A percentile compares a stretch with the other conserved stretches of the same genome.
Evolutionary conservation across 1,140 invertebrate genomes (phyloP).

Genomic region (Cotesia typhae): DNA sequence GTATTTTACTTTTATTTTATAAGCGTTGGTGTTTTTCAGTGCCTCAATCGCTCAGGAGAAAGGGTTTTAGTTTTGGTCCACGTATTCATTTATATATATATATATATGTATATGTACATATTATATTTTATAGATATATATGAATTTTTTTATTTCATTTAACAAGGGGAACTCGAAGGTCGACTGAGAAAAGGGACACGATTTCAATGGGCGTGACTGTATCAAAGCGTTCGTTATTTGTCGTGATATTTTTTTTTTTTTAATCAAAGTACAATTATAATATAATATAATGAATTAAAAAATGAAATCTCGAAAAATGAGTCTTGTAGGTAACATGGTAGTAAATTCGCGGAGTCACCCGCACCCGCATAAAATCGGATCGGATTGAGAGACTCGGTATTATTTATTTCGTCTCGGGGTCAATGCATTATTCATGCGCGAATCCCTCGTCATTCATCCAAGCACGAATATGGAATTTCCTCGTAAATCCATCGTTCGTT

Average conservation of each 20-base stretch:
- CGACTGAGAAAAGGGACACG: slow-evolving; percentile 9
- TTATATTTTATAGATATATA: not conserved
- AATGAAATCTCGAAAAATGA: not conserved
- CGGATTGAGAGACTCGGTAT: slow-evolving; percentile 26
- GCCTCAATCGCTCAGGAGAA: slow-evolving; percentile 11
- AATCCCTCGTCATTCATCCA: slow-evolving; percentile 49
- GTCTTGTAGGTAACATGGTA: not conserved
- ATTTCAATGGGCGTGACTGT: slow-evolving; percentile 13
- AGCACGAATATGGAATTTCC: slow-evolving; percentile 52
- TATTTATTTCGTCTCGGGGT: slow-evolving; percentile 40
- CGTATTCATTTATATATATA: not conserved
- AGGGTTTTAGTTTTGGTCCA: slow-evolving; percentile 17
- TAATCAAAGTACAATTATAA: not conserved
- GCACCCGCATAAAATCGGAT: not conserved
- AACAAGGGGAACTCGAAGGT: slow-evolving; percentile 8
- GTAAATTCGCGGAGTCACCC: not conserved
- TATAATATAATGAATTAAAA: too few relatives aligned
- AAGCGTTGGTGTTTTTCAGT: slow-evolving; percentile 16
- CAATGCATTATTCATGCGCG: slow-evolving; percentile 49
- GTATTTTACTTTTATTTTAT: too few relatives aligned
- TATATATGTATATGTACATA: not conserved
- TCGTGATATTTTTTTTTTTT: slow-evolving; percentile 2
- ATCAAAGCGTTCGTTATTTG: slow-evolving; percentile 8
- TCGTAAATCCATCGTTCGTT: slow-evolving; percentile 40
- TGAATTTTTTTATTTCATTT: slow-evolving; percentile 3